Evolutionary conservation across 2,888 invertebrate genomes (phyloP), one percentile per base, ranked within the genome.

Genomic region (Petrolisthes manimaculis): DNA sequence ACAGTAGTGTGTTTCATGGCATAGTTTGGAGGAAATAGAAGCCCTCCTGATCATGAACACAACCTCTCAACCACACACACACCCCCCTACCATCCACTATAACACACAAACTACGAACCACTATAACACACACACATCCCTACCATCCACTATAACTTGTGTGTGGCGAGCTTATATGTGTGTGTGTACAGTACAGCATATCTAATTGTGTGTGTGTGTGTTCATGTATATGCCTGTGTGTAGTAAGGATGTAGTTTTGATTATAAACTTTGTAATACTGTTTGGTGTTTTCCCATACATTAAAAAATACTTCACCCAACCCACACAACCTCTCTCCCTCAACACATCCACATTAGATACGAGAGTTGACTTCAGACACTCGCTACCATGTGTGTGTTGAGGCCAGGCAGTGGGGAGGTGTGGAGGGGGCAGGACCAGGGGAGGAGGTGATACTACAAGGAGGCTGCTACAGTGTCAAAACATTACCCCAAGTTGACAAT

Each of bases 401-500:
- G 37, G 37, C 12, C 85, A n/a, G 21, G 21, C 54, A 75, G 74
- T 75, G 74, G 54, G 18, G n/a, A 2, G 37, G 37, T 2, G n/a
- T n/a, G 71, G 71, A n/a, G 21, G 21, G 37, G 37, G 61, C 67
- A 77, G 24, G 37, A 37, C 5, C 69, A 77, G 21, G 51, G 37
- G 24, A 53, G 37, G 37, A 37, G 37, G 37, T 37, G 37, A 37
- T 37, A 37, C 37, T 37, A 37, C 24, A 85, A 9, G 69, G 24
- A 2, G 79, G 55, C 55, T 85, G 85, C 53, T 79, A 79, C 75
- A 53, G 8, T n/a, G 79, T 85, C 55, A 78, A 21, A 51, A 85
- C 85, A 79, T 37, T 85, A 4, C 85, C 85, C 37, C 18, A 53
- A 14, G 85, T 75, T 67, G 85, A 85, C 53, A 85, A 85, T 71